Base-by-base conservation (phyloP, 2,797 vertebrate species). In the Urocyon cinereoargenteus region DNA sequence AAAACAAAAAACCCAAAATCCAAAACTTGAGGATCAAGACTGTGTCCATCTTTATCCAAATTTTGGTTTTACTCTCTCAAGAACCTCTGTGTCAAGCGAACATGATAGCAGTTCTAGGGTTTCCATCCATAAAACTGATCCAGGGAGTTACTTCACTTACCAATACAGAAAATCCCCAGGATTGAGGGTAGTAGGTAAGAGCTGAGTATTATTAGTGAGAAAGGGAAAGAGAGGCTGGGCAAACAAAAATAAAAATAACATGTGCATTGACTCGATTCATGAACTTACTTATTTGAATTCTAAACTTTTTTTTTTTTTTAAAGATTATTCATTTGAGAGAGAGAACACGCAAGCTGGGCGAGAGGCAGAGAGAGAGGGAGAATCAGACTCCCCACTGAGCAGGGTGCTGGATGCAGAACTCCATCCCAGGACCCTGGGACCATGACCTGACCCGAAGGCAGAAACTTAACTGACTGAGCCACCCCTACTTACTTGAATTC, bases 41-140 rank as follows among this genome's bases (percentile, higher is more conserved):
- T 75, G 5, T 81, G 11, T 68, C 24, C 51, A 49, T 34, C 78
- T 84, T 66, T 51, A 68, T 94, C 40, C 11, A 78, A 49, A 85
- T 77, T 73, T 93, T 92, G 57, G 57, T 66, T 92, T 90, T 86
- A 51, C 51, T 86, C n/a, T 86, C 7, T 95, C 57, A 81, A 73
- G 55, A 57, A 19, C 72, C 45, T 72, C 31, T 61, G 5, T 96
- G 9, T 51, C 4, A 49, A 85, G 73, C 81, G 31, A 90, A 59
- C 12, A 51, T 66, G 55, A 53, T 81, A 79, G 28, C 40, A 77
- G 16, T 62, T 91, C 49, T 86, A 86, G 79, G 19, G 75, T 83
- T 75, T 96, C 79, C 59, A 45, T 70, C 53, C 26, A 26, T 86
- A 49, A 5, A 90, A 59, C 75, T 79, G 40, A 66, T 81, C 2